A percentile compares a stretch with the other conserved stretches of the same genome.
Conservation (phyloP, 2,797 vertebrate genomes). For the Macrochelys suwanniensis region DNA sequence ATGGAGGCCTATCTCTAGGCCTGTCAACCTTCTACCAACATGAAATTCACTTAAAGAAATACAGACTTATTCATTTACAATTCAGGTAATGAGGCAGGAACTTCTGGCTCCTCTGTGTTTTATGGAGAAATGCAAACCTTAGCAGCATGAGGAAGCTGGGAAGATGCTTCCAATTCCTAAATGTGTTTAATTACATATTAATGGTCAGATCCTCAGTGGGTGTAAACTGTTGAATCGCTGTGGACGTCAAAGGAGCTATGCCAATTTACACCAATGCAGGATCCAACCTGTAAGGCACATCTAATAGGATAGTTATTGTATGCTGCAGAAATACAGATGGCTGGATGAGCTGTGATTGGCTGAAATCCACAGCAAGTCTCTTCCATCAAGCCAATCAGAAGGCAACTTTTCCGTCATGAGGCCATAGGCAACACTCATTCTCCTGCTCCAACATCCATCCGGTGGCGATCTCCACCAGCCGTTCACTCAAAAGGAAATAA, state of each 20-base stretch:
- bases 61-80: not conserved
- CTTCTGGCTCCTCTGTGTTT: not conserved
- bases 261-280: not conserved
- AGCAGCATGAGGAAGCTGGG: not conserved
- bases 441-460: slow-evolving; percentile 1
- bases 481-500: not conserved
- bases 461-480: not conserved
- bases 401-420: not conserved
- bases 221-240: not conserved
- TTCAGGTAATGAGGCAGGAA: not conserved
- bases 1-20: not conserved
- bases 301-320: not conserved
- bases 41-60: not conserved
- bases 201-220: not conserved
- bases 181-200: not conserved
- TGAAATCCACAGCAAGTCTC: not conserved
- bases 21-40: not conserved
- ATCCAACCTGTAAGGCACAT: not conserved
- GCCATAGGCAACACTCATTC: not conserved
- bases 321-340: not conserved
- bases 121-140: not conserved
- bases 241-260: not conserved
- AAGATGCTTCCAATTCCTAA: not conserved
- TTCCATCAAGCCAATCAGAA: not conserved
- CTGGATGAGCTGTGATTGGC: not conserved